Evolutionary conservation across 1,140 invertebrate species (phyloP), one percentile per base, ranked within the genome.

Genomic region (Orius insidiosus): DNA sequence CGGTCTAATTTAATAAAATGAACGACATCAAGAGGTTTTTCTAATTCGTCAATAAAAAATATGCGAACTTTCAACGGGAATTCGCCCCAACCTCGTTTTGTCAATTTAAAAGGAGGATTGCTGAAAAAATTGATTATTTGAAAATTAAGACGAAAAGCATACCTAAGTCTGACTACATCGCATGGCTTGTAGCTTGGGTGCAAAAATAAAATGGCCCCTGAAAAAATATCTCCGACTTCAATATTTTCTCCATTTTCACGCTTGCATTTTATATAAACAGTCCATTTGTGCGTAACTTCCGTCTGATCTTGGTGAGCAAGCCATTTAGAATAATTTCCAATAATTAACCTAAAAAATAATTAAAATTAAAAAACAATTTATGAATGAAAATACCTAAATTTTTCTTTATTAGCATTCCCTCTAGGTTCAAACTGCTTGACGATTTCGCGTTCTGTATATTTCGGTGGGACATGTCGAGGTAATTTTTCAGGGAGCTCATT

Each of bases 121-220:
- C 78, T 81, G 55, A 7, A 57, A 49, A 54, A 41, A 14, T 31
- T 54, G 50, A 24, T 3, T 24, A 24, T 24, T 3, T 48, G 39
- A 46, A 32, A 47, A 44, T 38, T 32, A 24, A 44, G n/a, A n/a
- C n/a, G n/a, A 48, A 30, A 34, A 5, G 46, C 46, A 47, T 60
- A 81, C 76, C 66, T 69, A 5, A 90, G 64, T 62, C 85, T 78
- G 5, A 90, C 74, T 34, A 85, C 68, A 59, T 92, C 84, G 63
- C 88, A 79, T n/a, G 87, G 87, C 44, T 75, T 73, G 63, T 89
- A 92, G 36, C 81, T 86, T 18, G 80, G 76, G 66, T 93, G 85
- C 15, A 93, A 63, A 52, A 80, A 76, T 55, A 88, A 88, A 47
- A 76, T 68, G 44, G 87, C 78, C 67, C 81, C 84, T 16, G 74